Percentiles rank a stretch among this genome's conserved stretches.
Conservation (phyloP, 1,140 invertebrate species). For the Augochlora pura region DNA sequence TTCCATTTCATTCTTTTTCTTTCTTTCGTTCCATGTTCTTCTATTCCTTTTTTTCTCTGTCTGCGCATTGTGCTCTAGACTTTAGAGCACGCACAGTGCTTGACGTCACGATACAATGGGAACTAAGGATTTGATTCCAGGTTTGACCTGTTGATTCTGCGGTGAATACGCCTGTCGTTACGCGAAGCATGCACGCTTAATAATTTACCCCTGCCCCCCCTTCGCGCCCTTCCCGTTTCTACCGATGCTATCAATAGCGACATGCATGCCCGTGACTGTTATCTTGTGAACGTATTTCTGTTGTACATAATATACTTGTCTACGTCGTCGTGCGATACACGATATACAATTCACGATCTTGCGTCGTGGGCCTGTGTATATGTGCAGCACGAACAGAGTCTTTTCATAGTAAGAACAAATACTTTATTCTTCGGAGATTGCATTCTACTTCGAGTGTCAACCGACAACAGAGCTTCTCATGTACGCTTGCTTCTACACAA, state of each 20-base stretch:
- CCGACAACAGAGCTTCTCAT: no score
- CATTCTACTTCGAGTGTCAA: no score
- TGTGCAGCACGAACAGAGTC: no score
- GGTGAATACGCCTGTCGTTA: constrained; percentile 29
- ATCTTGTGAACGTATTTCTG: constrained; percentile 6
- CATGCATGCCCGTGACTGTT: constrained; percentile 37
- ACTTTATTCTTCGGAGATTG: no score
- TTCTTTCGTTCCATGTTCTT: no score
- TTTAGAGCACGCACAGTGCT: constrained; percentile 4
- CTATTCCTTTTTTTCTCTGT: background rate
- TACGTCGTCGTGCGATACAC: no score
- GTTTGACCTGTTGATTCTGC: constrained; percentile 42
- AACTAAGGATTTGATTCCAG: constrained; percentile 18
- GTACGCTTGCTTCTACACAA: no score
- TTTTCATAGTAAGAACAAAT: no score
- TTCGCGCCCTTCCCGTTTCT: no score
- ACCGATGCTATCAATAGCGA: constrained; percentile 27
- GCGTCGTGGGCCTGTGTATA: no score
- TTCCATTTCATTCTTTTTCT: no score
- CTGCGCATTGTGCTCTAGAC: constrained; percentile 1
- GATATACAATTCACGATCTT: background rate
- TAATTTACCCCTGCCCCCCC: constrained; percentile 22
- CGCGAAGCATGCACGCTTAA: constrained; percentile 31
- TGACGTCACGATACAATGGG: background rate
- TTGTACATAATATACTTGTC: background rate